These are phyloP conservation scores for Escarpia spicata DNA, from an alignment of 2,888 invertebrate genomes.

Conservation along the genomic window DNA sequence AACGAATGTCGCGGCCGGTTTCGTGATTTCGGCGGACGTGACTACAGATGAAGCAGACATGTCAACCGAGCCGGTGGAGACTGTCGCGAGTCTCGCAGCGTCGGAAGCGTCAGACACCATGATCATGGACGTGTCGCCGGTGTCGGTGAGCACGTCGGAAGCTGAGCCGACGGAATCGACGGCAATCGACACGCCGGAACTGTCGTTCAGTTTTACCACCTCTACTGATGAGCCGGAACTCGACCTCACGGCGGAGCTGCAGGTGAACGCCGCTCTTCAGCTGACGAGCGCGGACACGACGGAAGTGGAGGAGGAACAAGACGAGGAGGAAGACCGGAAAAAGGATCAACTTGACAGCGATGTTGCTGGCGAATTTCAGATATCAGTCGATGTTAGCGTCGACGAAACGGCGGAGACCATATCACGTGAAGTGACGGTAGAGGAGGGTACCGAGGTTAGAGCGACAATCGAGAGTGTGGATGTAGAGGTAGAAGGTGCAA, in stretches of 20 bases:
- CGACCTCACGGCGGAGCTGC: neutral
- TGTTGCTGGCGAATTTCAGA: neutral
- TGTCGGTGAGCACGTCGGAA: neutral
- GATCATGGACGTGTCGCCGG: neutral
- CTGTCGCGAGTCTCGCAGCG: neutral
- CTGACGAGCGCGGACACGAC: neutral
- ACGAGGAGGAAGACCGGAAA: too few species aligned
- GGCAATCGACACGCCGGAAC: neutral
- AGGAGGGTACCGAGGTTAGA: neutral
- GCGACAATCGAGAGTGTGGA: neutral
- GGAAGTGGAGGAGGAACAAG: neutral
- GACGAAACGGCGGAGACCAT: constrained; percentile 17
- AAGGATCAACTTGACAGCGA: too few species aligned
- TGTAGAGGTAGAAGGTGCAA: constrained; percentile 13
- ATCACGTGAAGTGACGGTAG: neutral
- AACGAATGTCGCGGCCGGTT: constrained; percentile 9
- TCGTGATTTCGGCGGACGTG: too few species aligned
- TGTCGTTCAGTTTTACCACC: neutral
- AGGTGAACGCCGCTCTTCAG: neutral
- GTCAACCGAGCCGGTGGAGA: neutral
- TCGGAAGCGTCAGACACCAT: neutral
- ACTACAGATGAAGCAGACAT: neutral
- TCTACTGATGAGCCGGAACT: neutral
- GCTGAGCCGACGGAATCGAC: neutral
- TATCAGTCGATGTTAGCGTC: neutral